phyloP scores from a whole-genome alignment of 37 sponge, comb jelly and placozoan genomes.

The Bolinopsis microptera region DNA sequence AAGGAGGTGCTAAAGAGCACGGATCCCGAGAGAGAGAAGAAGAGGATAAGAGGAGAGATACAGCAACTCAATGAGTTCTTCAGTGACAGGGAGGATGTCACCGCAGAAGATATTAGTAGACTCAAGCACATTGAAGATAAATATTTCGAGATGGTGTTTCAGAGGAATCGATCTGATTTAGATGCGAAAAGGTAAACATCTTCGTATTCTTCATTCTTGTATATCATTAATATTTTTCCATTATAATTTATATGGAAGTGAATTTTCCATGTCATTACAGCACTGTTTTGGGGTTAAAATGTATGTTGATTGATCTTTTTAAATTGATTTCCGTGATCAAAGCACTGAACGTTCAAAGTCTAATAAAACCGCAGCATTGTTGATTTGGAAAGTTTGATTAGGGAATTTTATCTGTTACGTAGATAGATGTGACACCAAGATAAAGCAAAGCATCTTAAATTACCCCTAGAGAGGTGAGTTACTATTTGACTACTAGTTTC shows the following conservation, averaged over 20 bases:
- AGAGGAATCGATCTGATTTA: constrained; percentile 9
- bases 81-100: not conserved
- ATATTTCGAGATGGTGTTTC: constrained; percentile 24
- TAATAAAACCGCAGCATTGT: not conserved
- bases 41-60: constrained; percentile 23
- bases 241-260: not conserved
- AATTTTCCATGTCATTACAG: not conserved
- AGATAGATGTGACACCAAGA: not conserved
- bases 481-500: not conserved
- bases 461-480: not conserved
- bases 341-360: not conserved
- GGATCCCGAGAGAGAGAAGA: constrained; percentile 55
- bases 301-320: not conserved
- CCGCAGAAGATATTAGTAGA: constrained; percentile 1
- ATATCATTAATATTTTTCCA: not conserved
- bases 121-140: constrained; percentile 15
- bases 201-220: not conserved
- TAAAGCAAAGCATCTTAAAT: not conserved
- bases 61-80: constrained; percentile 22
- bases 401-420: not conserved
- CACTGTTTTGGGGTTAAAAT: not conserved
- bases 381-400: constrained; percentile 30
- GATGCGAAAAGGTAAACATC: not conserved
- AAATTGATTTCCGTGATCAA: not conserved
- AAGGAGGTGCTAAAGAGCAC: constrained; percentile 38